These are phyloP conservation scores for Iguana delicatissima DNA, from an alignment of 2,797 vertebrate species.

Conservation along the genomic window DNA sequence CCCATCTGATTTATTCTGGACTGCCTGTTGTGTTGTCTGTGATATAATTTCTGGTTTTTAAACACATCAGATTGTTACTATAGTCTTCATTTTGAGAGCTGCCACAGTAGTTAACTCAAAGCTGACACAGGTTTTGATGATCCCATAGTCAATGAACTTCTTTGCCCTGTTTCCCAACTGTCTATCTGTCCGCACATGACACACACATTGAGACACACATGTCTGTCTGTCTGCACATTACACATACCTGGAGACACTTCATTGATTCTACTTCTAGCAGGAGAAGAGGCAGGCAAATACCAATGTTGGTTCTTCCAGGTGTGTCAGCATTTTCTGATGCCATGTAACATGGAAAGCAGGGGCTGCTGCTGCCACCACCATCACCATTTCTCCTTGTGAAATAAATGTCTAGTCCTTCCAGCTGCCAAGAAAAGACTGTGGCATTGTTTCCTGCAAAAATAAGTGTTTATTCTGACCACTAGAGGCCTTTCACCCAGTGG, in stretches of 20 bases:
- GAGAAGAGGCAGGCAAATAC: neutral
- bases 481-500: neutral
- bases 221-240: neutral
- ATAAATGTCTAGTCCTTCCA: neutral
- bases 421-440: neutral
- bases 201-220: neutral
- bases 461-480: neutral
- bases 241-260: neutral
- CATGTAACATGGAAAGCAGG: neutral
- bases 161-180: neutral
- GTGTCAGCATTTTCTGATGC: slow-evolving; percentile 8
- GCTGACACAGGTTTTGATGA: neutral
- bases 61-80: neutral
- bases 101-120: neutral
- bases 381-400: neutral
- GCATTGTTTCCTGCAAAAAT: no score
- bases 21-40: neutral
- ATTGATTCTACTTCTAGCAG: neutral
- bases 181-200: neutral
- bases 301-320: neutral
- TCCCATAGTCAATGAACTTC: neutral
- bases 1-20: neutral
- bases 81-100: neutral
- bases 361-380: no score
- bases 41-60: neutral